Percentiles rank a stretch among this genome's conserved stretches.
Conservation (phyloP, 2,888 invertebrate genomes). For the Ophraella communa region DNA sequence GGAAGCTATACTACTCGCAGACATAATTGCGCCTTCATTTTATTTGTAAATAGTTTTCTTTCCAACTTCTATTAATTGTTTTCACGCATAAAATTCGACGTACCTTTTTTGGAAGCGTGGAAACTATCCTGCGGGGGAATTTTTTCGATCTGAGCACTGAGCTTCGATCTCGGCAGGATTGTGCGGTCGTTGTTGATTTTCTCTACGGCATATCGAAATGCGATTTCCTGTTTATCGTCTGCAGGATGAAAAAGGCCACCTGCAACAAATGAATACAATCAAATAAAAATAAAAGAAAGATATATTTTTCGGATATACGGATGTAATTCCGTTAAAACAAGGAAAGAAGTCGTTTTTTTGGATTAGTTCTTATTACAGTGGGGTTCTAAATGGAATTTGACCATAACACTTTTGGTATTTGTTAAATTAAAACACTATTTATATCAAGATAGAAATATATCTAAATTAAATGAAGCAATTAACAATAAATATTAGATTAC, state of each 20-base stretch:
- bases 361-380: too few relatives aligned
- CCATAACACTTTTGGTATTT: too few relatives aligned
- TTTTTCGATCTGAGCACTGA: constrained; percentile 87
- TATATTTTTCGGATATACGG: too few relatives aligned
- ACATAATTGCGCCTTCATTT: too few relatives aligned
- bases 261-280: constrained; percentile 53
- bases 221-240: constrained; percentile 87
- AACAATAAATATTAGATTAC: too few relatives aligned
- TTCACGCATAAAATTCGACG: constrained; percentile 44
- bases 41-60: background rate
- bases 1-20: too few relatives aligned
- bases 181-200: constrained; percentile 85
- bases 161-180: constrained; percentile 83
- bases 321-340: background rate
- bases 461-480: too few relatives aligned
- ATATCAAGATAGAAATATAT: too few relatives aligned
- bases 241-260: constrained; percentile 89
- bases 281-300: constrained; percentile 10
- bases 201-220: constrained; percentile 92
- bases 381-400: too few relatives aligned
- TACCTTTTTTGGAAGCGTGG: constrained; percentile 92
- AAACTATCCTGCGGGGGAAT: constrained; percentile 93
- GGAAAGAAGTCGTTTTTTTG: background rate
- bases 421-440: too few relatives aligned
- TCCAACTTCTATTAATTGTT: background rate